Conservation (phyloP, 2,888 invertebrate species). For the Hypomecis punctinalis region DNA sequence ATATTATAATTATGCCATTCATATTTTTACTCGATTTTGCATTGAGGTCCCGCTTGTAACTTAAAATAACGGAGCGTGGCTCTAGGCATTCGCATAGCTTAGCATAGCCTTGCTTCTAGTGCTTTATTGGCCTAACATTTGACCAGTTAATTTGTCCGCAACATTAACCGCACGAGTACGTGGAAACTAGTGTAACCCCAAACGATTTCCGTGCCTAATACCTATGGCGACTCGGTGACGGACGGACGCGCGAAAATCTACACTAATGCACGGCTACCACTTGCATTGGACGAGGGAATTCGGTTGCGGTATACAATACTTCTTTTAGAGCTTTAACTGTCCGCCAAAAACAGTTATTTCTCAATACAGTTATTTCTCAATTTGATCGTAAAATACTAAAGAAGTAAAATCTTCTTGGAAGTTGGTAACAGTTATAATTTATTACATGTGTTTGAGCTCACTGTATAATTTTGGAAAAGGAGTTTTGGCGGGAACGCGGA, state of each 20-base stretch:
- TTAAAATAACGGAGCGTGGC: background rate
- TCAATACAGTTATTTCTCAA: too few relatives aligned
- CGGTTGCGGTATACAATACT: background rate
- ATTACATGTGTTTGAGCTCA: too few relatives aligned
- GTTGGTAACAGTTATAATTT: too few relatives aligned
- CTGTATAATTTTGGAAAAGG: too few relatives aligned
- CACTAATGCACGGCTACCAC: slow-evolving; percentile 39
- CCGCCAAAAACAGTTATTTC: too few relatives aligned
- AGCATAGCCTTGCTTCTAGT: background rate
- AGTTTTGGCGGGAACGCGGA: too few relatives aligned
- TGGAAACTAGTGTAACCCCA: slow-evolving; percentile 35
- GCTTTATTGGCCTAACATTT: slow-evolving; percentile 1
- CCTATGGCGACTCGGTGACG: slow-evolving; percentile 27
- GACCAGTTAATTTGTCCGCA: slow-evolving; percentile 35
- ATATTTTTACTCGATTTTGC: too few relatives aligned
- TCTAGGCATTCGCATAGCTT: background rate
- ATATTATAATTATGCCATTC: too few relatives aligned
- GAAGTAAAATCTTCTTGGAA: too few relatives aligned
- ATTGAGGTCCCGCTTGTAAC: too few relatives aligned
- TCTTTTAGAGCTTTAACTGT: too few relatives aligned
- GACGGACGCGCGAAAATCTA: slow-evolving; percentile 39
- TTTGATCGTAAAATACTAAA: too few relatives aligned
- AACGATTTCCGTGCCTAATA: slow-evolving; percentile 38
- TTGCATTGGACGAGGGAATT: background rate
- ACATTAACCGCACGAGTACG: slow-evolving; percentile 38